Base-by-base conservation (phyloP, 2,797 vertebrate genomes). In the Tarsius wallacei region DNA sequence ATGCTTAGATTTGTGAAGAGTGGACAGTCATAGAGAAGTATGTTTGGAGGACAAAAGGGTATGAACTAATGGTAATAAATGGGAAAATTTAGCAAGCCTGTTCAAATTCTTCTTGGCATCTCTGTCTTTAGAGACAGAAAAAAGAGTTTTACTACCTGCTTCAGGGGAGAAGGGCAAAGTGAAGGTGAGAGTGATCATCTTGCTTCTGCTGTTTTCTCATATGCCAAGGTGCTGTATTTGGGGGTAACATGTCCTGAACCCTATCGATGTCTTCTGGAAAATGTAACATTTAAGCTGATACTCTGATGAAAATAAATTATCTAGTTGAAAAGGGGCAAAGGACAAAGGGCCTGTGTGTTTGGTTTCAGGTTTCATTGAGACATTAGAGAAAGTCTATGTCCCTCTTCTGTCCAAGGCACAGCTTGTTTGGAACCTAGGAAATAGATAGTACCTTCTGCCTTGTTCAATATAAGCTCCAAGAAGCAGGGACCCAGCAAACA, bases 291-390 rank as follows among this genome's bases (percentile, higher is more conserved):
- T 55, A 87, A 70, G 22, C 76, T 80, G 64, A 88, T 12, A 42
- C 22, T 0, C 19, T 36, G 26, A 7, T 80, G 36, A 93, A 61
- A 53, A 73, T 14, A 83, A 73, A 21, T 85, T 31, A 42, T 66
- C 49, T 26, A 33, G 6, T 36, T 63, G 4, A 85, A 88, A 26
- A 31, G 13, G 31, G 22, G 31, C 31, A 70, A 63, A 77, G n/a
- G 13, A 21, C 11, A 64, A 26, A 51, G 63, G 63, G n/a, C 55
- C 42, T n/a, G 53, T 33, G 7, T 57, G 63, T 92, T 83, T 80
- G 91, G 31, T 53, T 87, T 96, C 53, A 59, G 64, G 57, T 80
- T 86, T 78, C 64, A 84, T 70, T 42, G 63, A 57, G 31, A 95
- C 33, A 57, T n/a, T 82, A 71, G 96, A 89, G 63, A 66, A 66